These are phyloP conservation scores for Litoditis marina DNA, from an alignment of 2,888 invertebrate species.

Conservation along the genomic window DNA sequence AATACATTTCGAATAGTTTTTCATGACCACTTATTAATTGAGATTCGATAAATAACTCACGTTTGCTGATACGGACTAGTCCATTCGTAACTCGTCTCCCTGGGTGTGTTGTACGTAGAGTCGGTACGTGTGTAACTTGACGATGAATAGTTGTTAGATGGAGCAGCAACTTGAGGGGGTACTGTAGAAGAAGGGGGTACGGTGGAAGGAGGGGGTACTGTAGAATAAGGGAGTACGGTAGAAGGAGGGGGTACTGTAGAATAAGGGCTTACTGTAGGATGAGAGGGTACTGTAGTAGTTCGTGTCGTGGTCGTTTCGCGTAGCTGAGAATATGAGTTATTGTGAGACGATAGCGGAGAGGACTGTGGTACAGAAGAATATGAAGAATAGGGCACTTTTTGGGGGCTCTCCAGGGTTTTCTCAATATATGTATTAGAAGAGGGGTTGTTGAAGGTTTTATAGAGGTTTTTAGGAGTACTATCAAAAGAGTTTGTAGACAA, in stretches of 20 bases:
- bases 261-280: constrained; percentile 20
- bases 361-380: too few species aligned
- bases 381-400: too few species aligned
- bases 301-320: too few species aligned
- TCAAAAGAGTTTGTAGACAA: constrained; percentile 12
- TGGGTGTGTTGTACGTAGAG: neutral
- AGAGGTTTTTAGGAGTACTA: constrained; percentile 14
- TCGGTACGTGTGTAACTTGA: neutral
- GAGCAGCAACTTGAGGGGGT: neutral
- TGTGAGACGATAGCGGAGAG: too few species aligned
- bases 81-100: constrained; percentile 29
- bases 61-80: constrained; percentile 29
- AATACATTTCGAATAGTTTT: too few species aligned
- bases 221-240: neutral
- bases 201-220: neutral
- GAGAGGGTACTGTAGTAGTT: constrained; percentile 14
- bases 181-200: constrained; percentile 4
- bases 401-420: constrained; percentile 13
- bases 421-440: constrained; percentile 12
- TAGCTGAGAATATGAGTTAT: too few species aligned
- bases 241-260: constrained; percentile 1
- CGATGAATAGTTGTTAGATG: neutral
- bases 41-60: too few species aligned
- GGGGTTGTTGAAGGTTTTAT: constrained; percentile 9
- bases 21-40: too few species aligned